Conservation (phyloP, 2,113 vertebrate species). For the Indri indri region DNA sequence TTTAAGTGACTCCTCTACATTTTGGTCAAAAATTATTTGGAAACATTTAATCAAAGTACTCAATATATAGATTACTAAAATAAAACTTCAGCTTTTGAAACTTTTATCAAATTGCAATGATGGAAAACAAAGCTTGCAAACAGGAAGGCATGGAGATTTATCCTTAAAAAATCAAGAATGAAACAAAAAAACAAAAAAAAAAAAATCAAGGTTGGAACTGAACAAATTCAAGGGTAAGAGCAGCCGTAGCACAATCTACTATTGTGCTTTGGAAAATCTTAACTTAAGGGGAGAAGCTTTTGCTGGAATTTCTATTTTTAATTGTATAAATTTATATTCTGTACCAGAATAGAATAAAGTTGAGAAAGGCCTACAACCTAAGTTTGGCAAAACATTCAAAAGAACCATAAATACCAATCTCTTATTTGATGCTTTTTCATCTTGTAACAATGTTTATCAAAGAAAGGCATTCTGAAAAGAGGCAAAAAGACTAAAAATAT, state of each 20-base stretch:
- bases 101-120: background rate
- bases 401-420: background rate
- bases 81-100: background rate
- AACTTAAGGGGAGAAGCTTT: background rate
- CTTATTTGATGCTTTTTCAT: background rate
- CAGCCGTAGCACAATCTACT: fast-evolving
- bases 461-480: background rate
- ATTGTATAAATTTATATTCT: background rate
- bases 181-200: too few relatives aligned
- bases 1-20: background rate
- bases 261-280: background rate
- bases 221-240: background rate
- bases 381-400: background rate
- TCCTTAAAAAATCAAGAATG: background rate
- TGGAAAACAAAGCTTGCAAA: background rate
- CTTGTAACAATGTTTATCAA: background rate
- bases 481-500: background rate
- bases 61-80: background rate
- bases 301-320: background rate
- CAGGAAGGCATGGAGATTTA: background rate
- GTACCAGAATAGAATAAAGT: background rate
- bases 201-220: background rate
- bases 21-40: background rate
- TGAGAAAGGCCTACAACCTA: background rate
- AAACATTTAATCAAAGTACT: background rate